Evolutionary conservation across 2,888 invertebrate species (phyloP).

Genomic region (Trissolcus japonicus): DNA sequence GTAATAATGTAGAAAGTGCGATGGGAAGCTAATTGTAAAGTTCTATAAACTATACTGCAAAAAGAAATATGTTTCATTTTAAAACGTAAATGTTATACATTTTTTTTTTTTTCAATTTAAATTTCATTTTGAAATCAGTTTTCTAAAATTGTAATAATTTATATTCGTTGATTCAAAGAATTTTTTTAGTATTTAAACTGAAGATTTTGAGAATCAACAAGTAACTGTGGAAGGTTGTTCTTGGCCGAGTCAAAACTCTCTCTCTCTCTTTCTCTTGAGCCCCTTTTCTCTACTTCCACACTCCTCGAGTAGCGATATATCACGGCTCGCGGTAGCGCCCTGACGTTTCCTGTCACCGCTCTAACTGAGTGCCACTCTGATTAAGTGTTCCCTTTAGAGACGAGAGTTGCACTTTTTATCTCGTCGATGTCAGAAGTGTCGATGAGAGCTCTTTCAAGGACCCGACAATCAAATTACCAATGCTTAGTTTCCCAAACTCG

Average conservation of each 20-base stretch:
- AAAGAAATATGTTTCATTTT: no score
- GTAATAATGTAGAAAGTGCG: no score
- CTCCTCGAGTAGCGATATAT: slow-evolving; percentile 59
- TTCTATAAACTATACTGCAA: no score
- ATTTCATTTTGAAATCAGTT: no score
- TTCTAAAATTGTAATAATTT: no score
- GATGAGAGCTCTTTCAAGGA: slow-evolving; percentile 45
- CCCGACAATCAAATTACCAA: slow-evolving; percentile 45
- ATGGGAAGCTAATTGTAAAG: no score
- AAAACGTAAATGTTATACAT: no score
- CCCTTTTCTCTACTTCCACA: slow-evolving; percentile 58
- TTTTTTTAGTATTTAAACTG: no score
- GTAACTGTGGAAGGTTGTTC: slow-evolving; percentile 64
- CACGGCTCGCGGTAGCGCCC: slow-evolving; percentile 59
- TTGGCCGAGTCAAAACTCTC: slow-evolving; percentile 59
- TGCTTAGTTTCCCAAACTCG: slow-evolving; percentile 33
- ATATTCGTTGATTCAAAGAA: no score
- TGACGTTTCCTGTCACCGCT: slow-evolving; percentile 72
- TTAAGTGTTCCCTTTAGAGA: slow-evolving; percentile 69
- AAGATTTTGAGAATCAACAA: slow-evolving; percentile 68
- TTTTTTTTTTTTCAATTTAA: no score
- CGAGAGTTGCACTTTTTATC: slow-evolving; percentile 66
- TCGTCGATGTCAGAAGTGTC: slow-evolving; percentile 60
- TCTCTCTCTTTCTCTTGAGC: slow-evolving; percentile 54
- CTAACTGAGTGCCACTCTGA: slow-evolving; percentile 73